Conservation (phyloP, 2,888 invertebrate genomes). For the Drosophila falleni region DNA sequence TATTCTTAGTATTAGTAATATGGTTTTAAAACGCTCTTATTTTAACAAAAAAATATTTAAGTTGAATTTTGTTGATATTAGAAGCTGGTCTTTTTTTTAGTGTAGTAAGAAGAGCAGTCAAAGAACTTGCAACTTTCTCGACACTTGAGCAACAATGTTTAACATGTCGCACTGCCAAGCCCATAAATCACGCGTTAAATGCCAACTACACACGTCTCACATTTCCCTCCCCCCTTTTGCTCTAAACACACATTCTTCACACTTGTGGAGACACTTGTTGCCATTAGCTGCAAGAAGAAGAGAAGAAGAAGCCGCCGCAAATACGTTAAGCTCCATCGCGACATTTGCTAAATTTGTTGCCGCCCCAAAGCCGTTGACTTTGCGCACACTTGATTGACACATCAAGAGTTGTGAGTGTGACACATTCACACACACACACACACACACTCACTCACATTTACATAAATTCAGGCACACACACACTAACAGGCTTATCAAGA, state of each 20-base stretch:
- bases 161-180: conserved; percentile 36
- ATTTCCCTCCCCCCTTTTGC: background rate
- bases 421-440: conserved; percentile 20
- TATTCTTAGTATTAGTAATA: too few species aligned
- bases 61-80: too few species aligned
- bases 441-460: conserved; percentile 18
- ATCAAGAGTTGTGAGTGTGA: conserved; percentile 41
- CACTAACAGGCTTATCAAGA: conserved; percentile 45
- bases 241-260: conserved; percentile 2
- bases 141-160: conserved; percentile 44
- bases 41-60: too few species aligned
- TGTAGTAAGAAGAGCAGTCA: background rate
- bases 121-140: conserved; percentile 26
- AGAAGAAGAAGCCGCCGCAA: conserved; percentile 39
- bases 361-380: conserved; percentile 36
- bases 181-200: conserved; percentile 65
- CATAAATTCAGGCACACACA: background rate
- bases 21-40: too few species aligned
- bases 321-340: conserved; percentile 39
- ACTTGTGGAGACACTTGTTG: conserved; percentile 64
- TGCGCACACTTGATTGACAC: conserved; percentile 59
- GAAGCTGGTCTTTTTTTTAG: too few species aligned
- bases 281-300: conserved; percentile 46
- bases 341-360: conserved; percentile 49
- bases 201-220: conserved; percentile 33